Evolutionary conservation across 1,140 invertebrate genomes (phyloP).

Genomic region (Hyles vespertilio): DNA sequence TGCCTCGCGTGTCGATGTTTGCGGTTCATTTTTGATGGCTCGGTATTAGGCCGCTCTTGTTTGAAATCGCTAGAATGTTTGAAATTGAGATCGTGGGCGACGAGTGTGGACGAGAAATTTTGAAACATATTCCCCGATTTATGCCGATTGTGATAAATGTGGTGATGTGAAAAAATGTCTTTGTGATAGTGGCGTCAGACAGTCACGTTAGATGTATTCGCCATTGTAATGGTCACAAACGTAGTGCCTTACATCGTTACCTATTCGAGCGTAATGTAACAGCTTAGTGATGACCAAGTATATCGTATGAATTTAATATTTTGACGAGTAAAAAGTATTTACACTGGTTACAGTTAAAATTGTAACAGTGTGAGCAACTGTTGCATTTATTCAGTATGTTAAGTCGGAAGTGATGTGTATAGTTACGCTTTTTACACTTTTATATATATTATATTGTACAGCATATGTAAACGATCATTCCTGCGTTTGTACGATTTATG

Average conservation of each 20-base stretch:
- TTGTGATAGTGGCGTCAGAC: constrained; percentile 66
- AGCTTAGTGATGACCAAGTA: constrained; percentile 25
- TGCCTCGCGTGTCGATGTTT: neutral
- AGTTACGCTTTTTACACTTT: constrained; percentile 61
- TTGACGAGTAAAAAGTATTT: constrained; percentile 54
- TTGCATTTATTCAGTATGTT: constrained; percentile 68
- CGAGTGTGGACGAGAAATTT: constrained; percentile 14
- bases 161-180: constrained; percentile 46
- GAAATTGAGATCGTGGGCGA: neutral
- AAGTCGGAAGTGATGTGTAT: constrained; percentile 63
- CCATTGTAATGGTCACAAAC: constrained; percentile 36
- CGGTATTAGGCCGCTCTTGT: neutral
- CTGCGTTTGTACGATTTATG: constrained; percentile 31
- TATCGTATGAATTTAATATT: constrained; percentile 41
- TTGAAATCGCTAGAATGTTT: neutral
- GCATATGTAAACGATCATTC: constrained; percentile 68
- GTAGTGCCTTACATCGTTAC: constrained; percentile 43
- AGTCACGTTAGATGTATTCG: constrained; percentile 62
- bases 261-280: constrained; percentile 31
- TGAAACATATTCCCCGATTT: constrained; percentile 29
- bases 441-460: constrained; percentile 54
- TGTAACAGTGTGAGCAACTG: constrained; percentile 50
- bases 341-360: constrained; percentile 36
- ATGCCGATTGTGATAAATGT: constrained; percentile 65
- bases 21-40: neutral